Conservation (phyloP, 2,888 invertebrate species). For the Dichetophora obliterata region DNA sequence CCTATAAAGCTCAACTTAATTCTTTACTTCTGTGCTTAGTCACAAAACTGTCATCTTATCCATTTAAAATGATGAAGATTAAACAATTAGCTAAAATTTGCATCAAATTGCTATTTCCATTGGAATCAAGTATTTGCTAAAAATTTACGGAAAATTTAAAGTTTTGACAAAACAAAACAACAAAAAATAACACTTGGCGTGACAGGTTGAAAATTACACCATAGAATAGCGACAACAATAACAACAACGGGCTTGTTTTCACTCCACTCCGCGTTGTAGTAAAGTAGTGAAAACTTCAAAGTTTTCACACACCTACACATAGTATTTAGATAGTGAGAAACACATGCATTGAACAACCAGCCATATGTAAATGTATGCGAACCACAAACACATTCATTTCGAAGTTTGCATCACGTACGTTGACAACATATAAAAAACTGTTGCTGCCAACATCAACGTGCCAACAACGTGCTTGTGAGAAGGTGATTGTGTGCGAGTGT, state of each 20-base stretch:
- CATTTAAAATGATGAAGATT: too few relatives aligned
- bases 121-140: not conserved
- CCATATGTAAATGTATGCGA: slow-evolving; percentile 20
- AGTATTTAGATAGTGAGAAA: not conserved
- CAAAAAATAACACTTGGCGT: slow-evolving; percentile 7
- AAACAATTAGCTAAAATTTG: too few relatives aligned
- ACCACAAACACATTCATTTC: slow-evolving; percentile 25
- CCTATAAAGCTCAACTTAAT: too few relatives aligned
- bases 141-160: slow-evolving; percentile 5
- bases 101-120: not conserved
- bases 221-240: not conserved
- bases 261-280: not conserved
- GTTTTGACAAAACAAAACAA: not conserved
- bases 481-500: not conserved
- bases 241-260: slow-evolving; percentile 30
- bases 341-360: not conserved
- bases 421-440: slow-evolving; percentile 32
- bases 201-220: slow-evolving; percentile 43
- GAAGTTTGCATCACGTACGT: slow-evolving; percentile 38
- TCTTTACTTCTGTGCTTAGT: too few relatives aligned
- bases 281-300: slow-evolving; percentile 26
- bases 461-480: slow-evolving; percentile 19
- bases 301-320: slow-evolving; percentile 12
- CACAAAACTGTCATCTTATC: too few relatives aligned
- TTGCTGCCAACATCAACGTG: slow-evolving; percentile 23